Base-by-base conservation (phyloP, 2,797 vertebrate species). In the Neosilurus mollespiculum region DNA sequence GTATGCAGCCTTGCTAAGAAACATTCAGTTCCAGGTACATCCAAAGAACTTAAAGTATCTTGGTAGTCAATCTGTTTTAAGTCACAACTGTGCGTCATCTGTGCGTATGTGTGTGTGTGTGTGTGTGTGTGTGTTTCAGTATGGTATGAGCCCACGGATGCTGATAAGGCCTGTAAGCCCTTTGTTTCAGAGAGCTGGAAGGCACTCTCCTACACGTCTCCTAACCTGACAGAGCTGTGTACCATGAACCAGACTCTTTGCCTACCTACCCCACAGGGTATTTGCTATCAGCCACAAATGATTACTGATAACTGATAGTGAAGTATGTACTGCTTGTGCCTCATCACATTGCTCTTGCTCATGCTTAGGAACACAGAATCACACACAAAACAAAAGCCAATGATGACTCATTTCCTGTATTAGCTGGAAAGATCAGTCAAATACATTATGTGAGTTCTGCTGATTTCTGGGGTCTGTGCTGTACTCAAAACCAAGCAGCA, bases 101-200 rank as follows among this genome's bases (percentile, higher is more conserved):
- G 37, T n/a, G 49, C 62, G 75, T 20, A 24, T 75, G 72, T 76
- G 54, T 58, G 37, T 64, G 15, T 83, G 71, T 56, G 10, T 77
- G 16, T 75, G 72, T 76, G 54, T 58, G 37, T 64, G 15, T 83
- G 71, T 56, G 10, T 77, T 82, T 84, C 92, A 98, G 97, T 98
- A 89, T 97, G 96, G 93, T 98, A 94, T 53, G 97, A 98, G 90
- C 97, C 97, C 0, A 97, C 97, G 0, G 95, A 97, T 90, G 89
- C 92, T 86, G 94, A 95, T 87, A 97, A 96, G 86, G 96, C 96
- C 30, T 91, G 93, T 24, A 98, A 97, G 91, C 96, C 97, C 0
- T 98, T 98, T 88, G 90, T 96, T 81, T 96, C 96, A 34, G 94
- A 96, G 37, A 94, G 95, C 91, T 98, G 97, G 96, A 97, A 94